Percentiles rank a stretch among this genome's conserved stretches.
Evolutionary conservation across 2,888 invertebrate species (phyloP).

Genomic region (Phrixothrix hirtus): DNA sequence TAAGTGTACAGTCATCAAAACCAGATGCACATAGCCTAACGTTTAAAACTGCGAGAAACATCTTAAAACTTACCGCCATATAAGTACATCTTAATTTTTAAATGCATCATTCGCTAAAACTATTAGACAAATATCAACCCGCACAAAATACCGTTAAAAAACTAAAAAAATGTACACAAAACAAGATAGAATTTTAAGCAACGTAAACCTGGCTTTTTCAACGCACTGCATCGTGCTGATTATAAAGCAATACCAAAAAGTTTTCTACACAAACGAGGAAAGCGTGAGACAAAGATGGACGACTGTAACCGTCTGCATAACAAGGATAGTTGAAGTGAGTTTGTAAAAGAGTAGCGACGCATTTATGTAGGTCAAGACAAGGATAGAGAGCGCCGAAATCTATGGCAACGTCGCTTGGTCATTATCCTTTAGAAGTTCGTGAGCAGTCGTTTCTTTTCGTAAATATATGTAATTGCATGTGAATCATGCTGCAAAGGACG

Average conservation of each 20-base stretch:
- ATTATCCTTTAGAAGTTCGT: slow-evolving; percentile 38
- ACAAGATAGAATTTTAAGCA: neutral
- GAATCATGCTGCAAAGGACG: slow-evolving; percentile 35
- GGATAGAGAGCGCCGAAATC: neutral
- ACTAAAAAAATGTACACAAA: neutral
- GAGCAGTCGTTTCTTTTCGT: slow-evolving; percentile 37
- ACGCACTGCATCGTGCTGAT: slow-evolving; percentile 20
- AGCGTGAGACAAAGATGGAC: neutral
- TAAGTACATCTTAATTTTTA: neutral
- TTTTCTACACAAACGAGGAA: slow-evolving; percentile 20
- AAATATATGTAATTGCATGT: slow-evolving; percentile 41
- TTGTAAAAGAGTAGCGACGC: no score
- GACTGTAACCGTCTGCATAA: neutral
- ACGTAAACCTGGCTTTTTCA: slow-evolving; percentile 18
- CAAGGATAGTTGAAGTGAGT: neutral
- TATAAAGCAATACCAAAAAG: slow-evolving; percentile 25
- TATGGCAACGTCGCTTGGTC: slow-evolving; percentile 29
- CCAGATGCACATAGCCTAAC: no score
- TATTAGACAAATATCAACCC: no score
- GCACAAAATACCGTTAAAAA: slow-evolving; percentile 1
- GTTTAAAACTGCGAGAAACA: neutral
- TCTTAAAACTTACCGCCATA: neutral
- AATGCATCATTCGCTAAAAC: no score
- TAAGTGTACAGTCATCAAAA: neutral
- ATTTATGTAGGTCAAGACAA: neutral